Conservation (phyloP, 1,140 invertebrate genomes). For the Trinorchestia longiramus region DNA sequence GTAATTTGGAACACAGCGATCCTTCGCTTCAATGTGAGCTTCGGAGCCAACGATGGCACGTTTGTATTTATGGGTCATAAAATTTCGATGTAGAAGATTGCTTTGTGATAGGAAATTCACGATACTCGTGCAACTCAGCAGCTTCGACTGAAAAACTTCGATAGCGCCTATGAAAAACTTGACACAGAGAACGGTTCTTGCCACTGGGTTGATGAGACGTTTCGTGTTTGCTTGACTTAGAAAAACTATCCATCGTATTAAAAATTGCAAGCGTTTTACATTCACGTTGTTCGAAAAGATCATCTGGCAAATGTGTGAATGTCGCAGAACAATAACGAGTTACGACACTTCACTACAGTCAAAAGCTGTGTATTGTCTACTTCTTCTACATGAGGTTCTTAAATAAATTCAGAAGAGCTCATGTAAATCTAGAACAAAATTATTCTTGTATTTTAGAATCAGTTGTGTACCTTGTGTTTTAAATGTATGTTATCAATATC, state of each 20-base stretch:
- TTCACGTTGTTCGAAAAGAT: not conserved
- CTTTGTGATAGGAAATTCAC: constrained; percentile 49
- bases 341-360: not conserved
- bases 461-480: too few species aligned
- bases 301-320: not conserved
- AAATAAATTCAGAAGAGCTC: too few species aligned
- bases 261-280: not conserved
- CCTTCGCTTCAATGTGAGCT: constrained; percentile 23
- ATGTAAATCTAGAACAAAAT: too few species aligned
- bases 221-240: not conserved
- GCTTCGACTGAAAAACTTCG: not conserved
- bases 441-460: too few species aligned
- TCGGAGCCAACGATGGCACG: constrained; percentile 33
- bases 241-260: not conserved
- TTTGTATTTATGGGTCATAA: constrained; percentile 51
- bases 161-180: not conserved
- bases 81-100: constrained; percentile 43
- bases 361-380: too few species aligned
- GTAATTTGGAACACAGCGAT: not conserved
- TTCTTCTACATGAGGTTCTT: too few species aligned
- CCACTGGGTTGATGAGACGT: not conserved
- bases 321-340: not conserved
- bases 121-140: constrained; percentile 13
- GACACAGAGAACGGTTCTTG: constrained; percentile 20
- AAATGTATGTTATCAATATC: too few species aligned